Evolutionary conservation across 2,113 vertebrate genomes (phyloP).

Genomic region (Rallus limicola): DNA sequence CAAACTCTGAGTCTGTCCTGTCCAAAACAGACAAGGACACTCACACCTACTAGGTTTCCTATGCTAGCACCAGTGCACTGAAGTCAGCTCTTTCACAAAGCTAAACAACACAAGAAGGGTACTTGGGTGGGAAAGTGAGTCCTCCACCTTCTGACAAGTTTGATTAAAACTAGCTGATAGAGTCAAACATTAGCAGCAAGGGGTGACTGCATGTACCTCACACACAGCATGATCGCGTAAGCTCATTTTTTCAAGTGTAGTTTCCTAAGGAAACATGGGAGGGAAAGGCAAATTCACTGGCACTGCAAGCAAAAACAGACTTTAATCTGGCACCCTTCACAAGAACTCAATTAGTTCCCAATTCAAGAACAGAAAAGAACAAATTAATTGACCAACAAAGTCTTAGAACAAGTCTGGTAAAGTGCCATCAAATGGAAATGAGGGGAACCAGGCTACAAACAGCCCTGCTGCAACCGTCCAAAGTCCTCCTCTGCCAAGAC

Average conservation of each 20-base stretch:
- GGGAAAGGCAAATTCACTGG: neutral
- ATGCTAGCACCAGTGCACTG: neutral
- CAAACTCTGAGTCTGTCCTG: neutral
- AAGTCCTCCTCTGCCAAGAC: neutral
- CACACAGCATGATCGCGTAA: neutral
- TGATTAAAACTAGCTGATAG: neutral
- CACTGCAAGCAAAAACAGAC: neutral
- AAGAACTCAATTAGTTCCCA: constrained; percentile 42
- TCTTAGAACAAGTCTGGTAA: constrained; percentile 21
- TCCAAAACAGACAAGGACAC: neutral
- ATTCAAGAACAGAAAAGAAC: constrained; percentile 45
- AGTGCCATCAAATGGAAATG: constrained; percentile 34
- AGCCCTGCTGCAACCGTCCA: neutral
- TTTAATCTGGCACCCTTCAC: constrained; percentile 22
- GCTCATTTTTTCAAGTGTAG: neutral
- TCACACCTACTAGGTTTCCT: neutral
- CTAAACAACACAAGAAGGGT: neutral
- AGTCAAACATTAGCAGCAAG: neutral
- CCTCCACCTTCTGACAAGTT: neutral
- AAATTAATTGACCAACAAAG: constrained; percentile 57
- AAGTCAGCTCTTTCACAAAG: neutral
- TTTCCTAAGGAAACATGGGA: neutral
- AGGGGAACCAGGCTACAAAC: constrained; percentile 16
- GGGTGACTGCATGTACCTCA: neutral
- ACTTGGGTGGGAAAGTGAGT: neutral